phyloP scores from a whole-genome alignment of 2,797 vertebrate genomes.

The Lerista edwardsae region DNA sequence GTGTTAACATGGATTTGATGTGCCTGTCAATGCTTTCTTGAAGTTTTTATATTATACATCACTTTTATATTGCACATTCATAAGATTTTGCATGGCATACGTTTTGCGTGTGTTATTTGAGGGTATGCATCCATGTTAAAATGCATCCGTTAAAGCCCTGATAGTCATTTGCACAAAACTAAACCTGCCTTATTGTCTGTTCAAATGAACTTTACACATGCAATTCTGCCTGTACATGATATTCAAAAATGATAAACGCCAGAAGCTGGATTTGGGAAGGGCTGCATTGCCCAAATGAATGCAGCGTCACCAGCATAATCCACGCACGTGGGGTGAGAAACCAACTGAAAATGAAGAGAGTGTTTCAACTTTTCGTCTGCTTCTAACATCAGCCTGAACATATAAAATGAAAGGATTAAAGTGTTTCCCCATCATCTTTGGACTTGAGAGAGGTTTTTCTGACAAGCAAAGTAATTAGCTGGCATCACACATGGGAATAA shows the following conservation, averaged over 20 bases:
- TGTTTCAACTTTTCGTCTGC: conserved; percentile 60
- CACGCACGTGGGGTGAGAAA: conserved; percentile 44
- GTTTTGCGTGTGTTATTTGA: too few species aligned
- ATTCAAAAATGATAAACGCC: neutral
- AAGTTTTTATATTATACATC: too few species aligned
- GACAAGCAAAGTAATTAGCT: conserved; percentile 67
- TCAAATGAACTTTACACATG: neutral
- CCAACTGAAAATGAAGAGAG: conserved; percentile 59
- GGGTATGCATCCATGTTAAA: too few species aligned
- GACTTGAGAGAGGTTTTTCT: conserved; percentile 61
- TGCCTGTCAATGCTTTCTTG: too few species aligned
- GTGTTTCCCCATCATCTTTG: conserved; percentile 34
- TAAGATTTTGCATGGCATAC: too few species aligned
- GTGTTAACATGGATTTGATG: too few species aligned
- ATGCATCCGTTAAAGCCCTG: too few species aligned
- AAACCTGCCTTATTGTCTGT: neutral
- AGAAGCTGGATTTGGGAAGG: too few species aligned
- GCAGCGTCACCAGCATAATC: neutral
- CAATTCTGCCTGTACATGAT: neutral
- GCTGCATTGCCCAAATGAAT: neutral
- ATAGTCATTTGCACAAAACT: too few species aligned
- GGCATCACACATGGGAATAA: conserved; percentile 61
- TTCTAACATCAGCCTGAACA: conserved; percentile 55
- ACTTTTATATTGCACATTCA: too few species aligned
- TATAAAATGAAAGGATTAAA: conserved; percentile 38